Evolutionary conservation across 2,888 invertebrate genomes (phyloP), one percentile per base, ranked within the genome.

Genomic region (Drosophila flavopinicola): DNA sequence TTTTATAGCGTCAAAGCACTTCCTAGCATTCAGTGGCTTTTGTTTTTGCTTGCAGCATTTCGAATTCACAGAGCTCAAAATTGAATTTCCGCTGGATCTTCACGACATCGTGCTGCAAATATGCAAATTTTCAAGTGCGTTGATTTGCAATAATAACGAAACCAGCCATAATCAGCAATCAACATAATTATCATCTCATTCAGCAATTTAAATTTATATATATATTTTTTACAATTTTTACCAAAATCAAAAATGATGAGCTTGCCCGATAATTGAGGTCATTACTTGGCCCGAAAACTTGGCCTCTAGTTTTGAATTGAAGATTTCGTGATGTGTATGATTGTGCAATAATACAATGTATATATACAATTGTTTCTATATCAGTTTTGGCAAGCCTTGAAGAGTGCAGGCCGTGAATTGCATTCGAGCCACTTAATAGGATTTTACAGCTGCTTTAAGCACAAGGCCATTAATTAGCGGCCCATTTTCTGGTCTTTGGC

Each of bases 351-450:
- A 39, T 56, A 76, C 69, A 61, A 33, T 52, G 37, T 53, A 44
- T 11, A 42, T 42, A 38, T 45, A 37, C 20, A 17, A n/a, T n/a
- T 45, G 17, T 54, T 52, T 57, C 17, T 29, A 37, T 23, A 56
- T 20, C 25, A 33, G 29, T 78, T 78, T 85, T 75, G 63, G 67
- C 67, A 56, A 70, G 33, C 70, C 49, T 41, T 69, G 60, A 52
- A 29, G 33, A 77, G 52, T 64, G 59, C 80, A 85, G 79, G 54
- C 83, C 85, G 73, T 85, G 83, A 75, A 71, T 65, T 85, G 85
- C 85, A 82, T 71, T 77, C 41, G 38, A 59, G 58, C 45, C 56
- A 58, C 53, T 61, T 65, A 75, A 85, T 67, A 52, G 39, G 64
- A 67, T 64, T 54, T 59, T 24, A 44, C 39, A 61, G 56, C 44